A percentile compares a stretch with the other conserved stretches of the same genome.
Conservation (phyloP, 2,888 invertebrate genomes). For the Pristionchus maxplancki region DNA sequence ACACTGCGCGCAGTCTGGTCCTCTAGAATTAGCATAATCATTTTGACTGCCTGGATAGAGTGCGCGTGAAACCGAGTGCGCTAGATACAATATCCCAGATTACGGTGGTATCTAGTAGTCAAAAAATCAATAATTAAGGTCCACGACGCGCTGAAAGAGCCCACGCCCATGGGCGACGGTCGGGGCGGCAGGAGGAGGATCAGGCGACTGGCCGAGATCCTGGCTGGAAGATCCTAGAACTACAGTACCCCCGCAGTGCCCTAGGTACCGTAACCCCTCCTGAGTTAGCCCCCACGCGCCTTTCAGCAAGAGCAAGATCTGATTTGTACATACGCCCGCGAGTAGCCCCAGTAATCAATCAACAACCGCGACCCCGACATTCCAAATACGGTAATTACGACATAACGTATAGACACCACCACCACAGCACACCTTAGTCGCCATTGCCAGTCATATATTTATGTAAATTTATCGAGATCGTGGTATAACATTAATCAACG, state of each 20-base stretch:
- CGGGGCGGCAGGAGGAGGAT: slow-evolving; percentile 29
- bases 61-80: no score
- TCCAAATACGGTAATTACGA: slow-evolving; percentile 38
- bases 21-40: no score
- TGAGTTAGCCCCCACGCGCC: not conserved
- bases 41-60: no score
- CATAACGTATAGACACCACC: not conserved
- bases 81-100: not conserved
- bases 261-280: not conserved
- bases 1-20: no score
- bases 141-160: not conserved
- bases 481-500: slow-evolving; percentile 18
- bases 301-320: slow-evolving; percentile 47
- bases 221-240: slow-evolving; percentile 1
- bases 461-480: slow-evolving; percentile 37
- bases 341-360: slow-evolving; percentile 32
- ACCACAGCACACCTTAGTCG: not conserved
- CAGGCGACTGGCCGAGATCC: slow-evolving; percentile 48
- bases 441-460: slow-evolving; percentile 3
- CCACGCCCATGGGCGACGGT: slow-evolving; percentile 50
- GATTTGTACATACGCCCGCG: slow-evolving; percentile 19
- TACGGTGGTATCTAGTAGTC: no score
- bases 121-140: not conserved
- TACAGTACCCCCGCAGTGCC: not conserved
- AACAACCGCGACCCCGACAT: slow-evolving; percentile 27